These are phyloP conservation scores for Microcebus tavaratra DNA, from an alignment of 2,113 vertebrate species.

Conservation along the genomic window DNA sequence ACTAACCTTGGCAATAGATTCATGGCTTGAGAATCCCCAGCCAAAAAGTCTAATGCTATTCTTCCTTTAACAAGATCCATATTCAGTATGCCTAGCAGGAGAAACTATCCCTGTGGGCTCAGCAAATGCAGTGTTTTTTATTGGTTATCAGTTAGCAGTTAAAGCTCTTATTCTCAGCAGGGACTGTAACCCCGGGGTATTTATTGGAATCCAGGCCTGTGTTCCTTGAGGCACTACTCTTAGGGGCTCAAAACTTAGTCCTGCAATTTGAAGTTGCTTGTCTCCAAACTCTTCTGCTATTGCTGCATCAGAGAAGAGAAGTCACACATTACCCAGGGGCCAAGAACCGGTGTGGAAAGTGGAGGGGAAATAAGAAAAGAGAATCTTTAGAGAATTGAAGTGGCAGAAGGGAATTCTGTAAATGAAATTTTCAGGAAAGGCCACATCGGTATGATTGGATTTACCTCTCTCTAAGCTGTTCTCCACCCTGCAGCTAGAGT, in stretches of 20 bases:
- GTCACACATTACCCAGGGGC: neutral
- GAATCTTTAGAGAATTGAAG: constrained; percentile 25
- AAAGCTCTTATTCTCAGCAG: neutral
- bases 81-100: neutral
- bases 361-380: neutral
- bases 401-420: constrained; percentile 27
- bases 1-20: neutral
- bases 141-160: neutral
- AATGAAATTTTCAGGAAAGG: constrained; percentile 53
- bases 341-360: constrained; percentile 18
- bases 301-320: constrained; percentile 25
- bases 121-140: neutral
- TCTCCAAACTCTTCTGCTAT: constrained; percentile 6
- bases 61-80: neutral
- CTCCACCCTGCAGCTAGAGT: neutral
- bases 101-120: neutral
- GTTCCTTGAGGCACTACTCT: neutral
- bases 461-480: constrained; percentile 11
- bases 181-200: neutral
- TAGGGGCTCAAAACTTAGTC: neutral
- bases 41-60: neutral
- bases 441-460: neutral
- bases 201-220: neutral
- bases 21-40: neutral
- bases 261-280: neutral